Evolutionary conservation across 2,113 vertebrate genomes (phyloP).

Genomic region (Colinus virginianus): DNA sequence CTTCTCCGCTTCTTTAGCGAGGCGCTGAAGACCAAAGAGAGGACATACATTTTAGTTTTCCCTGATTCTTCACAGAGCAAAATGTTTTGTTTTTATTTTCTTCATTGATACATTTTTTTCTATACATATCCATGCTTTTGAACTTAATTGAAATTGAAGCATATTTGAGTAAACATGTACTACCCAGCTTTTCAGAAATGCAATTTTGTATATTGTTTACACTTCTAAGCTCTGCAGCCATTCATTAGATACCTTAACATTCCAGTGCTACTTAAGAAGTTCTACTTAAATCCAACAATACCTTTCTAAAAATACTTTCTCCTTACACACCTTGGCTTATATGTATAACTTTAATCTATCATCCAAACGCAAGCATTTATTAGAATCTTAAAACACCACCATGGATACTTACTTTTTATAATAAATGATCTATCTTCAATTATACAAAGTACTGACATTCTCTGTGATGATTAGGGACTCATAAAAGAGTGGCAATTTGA

Average conservation of each 20-base stretch:
- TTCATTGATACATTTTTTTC: neutral
- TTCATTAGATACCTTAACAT: neutral
- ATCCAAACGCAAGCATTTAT: neutral
- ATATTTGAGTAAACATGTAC: neutral
- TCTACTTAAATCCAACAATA: neutral
- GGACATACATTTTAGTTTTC: neutral
- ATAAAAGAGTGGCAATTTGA: neutral
- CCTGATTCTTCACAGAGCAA: neutral
- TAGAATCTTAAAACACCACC: neutral
- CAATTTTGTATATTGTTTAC: neutral
- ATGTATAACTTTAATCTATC: neutral
- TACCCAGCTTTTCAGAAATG: neutral
- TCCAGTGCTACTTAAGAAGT: neutral
- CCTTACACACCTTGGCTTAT: neutral
- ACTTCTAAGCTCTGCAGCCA: neutral
- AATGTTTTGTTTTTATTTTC: neutral
- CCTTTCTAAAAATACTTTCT: neutral
- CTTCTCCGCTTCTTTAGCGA: constrained; percentile 91
- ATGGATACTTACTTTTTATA: neutral
- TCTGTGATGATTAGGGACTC: neutral
- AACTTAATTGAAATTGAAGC: neutral
- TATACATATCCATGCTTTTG: accelerated
- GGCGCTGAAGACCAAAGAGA: constrained; percentile 83
- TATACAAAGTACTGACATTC: neutral
- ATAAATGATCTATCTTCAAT: neutral